Evolutionary conservation across 1,140 invertebrate genomes (phyloP).

Genomic region (Papilio polytes): DNA sequence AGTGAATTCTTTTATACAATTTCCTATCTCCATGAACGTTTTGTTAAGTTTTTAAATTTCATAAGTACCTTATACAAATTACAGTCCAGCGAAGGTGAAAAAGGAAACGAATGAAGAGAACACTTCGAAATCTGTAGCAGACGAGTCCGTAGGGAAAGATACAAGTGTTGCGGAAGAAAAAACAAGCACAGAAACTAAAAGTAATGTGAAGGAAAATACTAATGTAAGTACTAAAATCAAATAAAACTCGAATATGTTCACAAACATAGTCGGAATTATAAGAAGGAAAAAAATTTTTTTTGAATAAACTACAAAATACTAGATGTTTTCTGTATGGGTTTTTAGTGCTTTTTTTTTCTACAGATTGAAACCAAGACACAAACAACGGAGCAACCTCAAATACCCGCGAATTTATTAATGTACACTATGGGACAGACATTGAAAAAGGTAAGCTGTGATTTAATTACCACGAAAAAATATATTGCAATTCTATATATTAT

Average conservation of each 20-base stretch:
- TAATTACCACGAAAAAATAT: neutral
- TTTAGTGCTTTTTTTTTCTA: neutral
- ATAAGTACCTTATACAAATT: constrained; percentile 13
- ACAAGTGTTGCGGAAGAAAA: constrained; percentile 23
- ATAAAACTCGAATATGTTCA: neutral
- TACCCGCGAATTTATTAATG: constrained; percentile 50
- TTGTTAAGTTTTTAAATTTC: neutral
- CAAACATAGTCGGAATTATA: too few relatives aligned
- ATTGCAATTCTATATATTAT: neutral
- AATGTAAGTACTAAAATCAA: constrained; percentile 11
- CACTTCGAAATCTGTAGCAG: constrained; percentile 37
- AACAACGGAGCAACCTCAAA: constrained; percentile 39
- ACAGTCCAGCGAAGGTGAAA: constrained; percentile 62
- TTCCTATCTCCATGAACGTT: too few relatives aligned
- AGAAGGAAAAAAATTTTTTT: too few relatives aligned
- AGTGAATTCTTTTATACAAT: too few relatives aligned
- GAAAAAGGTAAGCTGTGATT: constrained; percentile 68
- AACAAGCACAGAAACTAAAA: constrained; percentile 36
- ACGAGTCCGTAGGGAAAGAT: constrained; percentile 34
- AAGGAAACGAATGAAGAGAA: constrained; percentile 69
- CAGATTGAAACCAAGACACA: neutral
- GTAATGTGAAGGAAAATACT: neutral
- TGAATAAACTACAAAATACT: too few relatives aligned
- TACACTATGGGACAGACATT: constrained; percentile 76
- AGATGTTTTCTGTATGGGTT: neutral